Percentiles rank a stretch among this genome's conserved stretches.
Conservation (phyloP, 2,113 vertebrate genomes). For the Anser cygnoides region DNA sequence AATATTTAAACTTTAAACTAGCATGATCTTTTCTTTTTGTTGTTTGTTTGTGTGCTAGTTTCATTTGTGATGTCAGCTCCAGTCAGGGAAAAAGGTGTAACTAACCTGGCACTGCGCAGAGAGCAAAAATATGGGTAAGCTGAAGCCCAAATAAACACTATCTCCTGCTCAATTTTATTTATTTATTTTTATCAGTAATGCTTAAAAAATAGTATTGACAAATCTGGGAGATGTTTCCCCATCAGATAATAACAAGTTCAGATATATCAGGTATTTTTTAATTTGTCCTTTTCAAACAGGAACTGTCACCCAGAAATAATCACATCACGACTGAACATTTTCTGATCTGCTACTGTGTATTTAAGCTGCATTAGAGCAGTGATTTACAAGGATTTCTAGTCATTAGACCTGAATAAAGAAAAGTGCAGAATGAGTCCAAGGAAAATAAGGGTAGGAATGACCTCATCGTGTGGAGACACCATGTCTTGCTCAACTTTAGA, state of each 20-base stretch:
- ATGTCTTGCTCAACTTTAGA: slow-evolving; percentile 7
- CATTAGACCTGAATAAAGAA: not conserved
- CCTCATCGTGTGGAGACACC: slow-evolving; percentile 48
- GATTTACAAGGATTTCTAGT: not conserved
- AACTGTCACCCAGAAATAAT: not conserved
- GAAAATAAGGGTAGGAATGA: slow-evolving; percentile 62
- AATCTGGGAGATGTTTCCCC: not conserved
- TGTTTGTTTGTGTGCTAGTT: slow-evolving; percentile 46
- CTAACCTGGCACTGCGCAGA: not conserved
- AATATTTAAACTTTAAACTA: slow-evolving; percentile 32
- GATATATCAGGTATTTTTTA: not conserved
- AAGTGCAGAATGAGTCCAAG: slow-evolving; percentile 15
- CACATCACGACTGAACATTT: not conserved
- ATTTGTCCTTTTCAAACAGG: not conserved
- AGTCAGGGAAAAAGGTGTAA: slow-evolving; percentile 22
- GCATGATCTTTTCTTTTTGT: not conserved
- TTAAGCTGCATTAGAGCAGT: not conserved
- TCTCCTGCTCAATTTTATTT: not conserved
- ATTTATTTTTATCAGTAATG: not conserved
- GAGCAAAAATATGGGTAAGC: not conserved
- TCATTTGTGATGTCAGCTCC: slow-evolving; percentile 17
- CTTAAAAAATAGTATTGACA: not conserved
- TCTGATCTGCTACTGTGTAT: not conserved
- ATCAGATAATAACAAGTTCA: not conserved
- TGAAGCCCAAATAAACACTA: not conserved